Evolutionary conservation across 1,140 invertebrate species (phyloP).

Genomic region (Pogonomyrmex californicus): DNA sequence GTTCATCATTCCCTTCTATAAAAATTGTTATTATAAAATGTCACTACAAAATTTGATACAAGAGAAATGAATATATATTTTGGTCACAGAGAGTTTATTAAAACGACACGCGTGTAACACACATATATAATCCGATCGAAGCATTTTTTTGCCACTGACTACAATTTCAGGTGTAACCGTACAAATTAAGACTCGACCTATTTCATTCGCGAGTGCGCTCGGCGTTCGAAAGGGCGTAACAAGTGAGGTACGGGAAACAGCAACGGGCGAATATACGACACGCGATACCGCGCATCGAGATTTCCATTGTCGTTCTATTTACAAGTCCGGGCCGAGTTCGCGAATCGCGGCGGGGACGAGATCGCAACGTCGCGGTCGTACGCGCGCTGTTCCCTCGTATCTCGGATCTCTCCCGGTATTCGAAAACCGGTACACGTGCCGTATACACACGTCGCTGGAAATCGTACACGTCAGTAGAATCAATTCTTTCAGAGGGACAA

Average conservation of each 20-base stretch:
- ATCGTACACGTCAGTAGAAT: constrained; percentile 20
- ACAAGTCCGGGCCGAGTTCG: constrained; percentile 13
- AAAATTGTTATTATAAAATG: too few species aligned
- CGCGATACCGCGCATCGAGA: constrained; percentile 36
- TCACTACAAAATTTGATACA: neutral
- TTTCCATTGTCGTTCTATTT: constrained; percentile 49
- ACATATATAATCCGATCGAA: neutral
- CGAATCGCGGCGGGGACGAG: neutral
- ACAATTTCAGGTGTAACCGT: neutral
- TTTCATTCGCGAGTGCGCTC: neutral
- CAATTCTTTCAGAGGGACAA: constrained; percentile 27
- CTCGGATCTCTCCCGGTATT: constrained; percentile 15
- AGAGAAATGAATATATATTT: neutral
- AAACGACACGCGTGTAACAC: too few species aligned
- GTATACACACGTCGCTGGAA: constrained; percentile 5
- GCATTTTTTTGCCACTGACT: neutral
- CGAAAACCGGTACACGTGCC: neutral
- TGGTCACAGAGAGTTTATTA: neutral
- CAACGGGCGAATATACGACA: neutral
- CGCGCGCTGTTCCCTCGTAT: neutral
- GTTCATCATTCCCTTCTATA: neutral
- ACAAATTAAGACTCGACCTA: constrained; percentile 50
- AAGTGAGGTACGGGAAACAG: constrained; percentile 31
- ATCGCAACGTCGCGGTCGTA: neutral
- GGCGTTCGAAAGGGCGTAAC: constrained; percentile 27